A percentile compares a stretch with the other conserved stretches of the same genome.
These are phyloP conservation scores for Hedya salicella DNA, from an alignment of 2,888 invertebrate species.

Conservation along the genomic window DNA sequence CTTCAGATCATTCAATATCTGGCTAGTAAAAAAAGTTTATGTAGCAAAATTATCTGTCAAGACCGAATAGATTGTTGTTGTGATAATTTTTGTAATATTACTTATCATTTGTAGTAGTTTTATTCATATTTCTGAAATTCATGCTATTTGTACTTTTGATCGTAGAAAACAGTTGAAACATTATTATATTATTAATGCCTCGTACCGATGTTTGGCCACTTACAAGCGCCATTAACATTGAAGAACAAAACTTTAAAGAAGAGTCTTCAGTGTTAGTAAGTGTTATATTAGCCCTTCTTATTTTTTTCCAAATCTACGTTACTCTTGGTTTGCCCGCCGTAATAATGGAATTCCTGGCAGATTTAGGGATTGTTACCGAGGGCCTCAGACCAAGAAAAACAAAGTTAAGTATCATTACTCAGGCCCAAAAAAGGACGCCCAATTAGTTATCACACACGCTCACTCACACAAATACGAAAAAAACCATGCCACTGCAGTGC, in stretches of 20 bases:
- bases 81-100: constrained; percentile 36
- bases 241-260: constrained; percentile 47
- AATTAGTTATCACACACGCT: too few relatives aligned
- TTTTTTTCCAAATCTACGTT: too few relatives aligned
- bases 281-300: not conserved
- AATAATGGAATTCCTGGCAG: too few relatives aligned
- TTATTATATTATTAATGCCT: constrained; percentile 59
- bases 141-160: constrained; percentile 23
- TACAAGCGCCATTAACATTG: constrained; percentile 48
- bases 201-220: constrained; percentile 71
- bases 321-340: too few relatives aligned
- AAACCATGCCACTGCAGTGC: too few relatives aligned
- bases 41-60: constrained; percentile 30
- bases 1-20: not conserved
- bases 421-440: too few relatives aligned
- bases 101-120: constrained; percentile 28
- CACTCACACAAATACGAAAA: too few relatives aligned
- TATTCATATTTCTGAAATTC: constrained; percentile 23
- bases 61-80: constrained; percentile 36
- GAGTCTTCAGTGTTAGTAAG: constrained; percentile 54
- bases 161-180: not conserved
- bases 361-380: too few relatives aligned
- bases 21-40: constrained; percentile 23
- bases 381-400: too few relatives aligned
- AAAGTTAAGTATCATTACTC: too few relatives aligned